These are phyloP conservation scores for Celastrina argiolus DNA, from an alignment of 2,888 invertebrate species.

Conservation along the genomic window DNA sequence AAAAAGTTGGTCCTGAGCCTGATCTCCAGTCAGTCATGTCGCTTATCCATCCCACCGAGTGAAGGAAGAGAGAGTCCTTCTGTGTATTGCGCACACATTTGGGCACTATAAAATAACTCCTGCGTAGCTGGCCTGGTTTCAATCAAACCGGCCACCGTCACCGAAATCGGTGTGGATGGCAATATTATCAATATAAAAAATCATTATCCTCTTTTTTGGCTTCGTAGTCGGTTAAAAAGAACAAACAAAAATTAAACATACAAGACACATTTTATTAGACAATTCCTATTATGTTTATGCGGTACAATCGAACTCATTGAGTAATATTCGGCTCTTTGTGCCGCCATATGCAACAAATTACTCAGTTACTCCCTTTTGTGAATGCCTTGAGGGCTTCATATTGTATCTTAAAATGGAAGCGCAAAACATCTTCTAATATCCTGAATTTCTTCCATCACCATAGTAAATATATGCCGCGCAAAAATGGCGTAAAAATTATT, in stretches of 20 bases:
- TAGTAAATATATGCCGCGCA: not conserved
- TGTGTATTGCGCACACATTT: no score
- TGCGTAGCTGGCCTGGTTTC: no score
- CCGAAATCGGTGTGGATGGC: no score
- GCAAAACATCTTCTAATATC: slow-evolving; percentile 42
- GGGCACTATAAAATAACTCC: no score
- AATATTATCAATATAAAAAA: no score
- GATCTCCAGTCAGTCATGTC: no score
- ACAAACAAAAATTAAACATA: not conserved
- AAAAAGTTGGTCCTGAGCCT: no score
- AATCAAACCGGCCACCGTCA: no score
- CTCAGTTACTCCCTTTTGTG: slow-evolving; percentile 60
- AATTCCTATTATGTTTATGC: slow-evolving; percentile 24
- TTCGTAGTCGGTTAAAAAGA: not conserved
- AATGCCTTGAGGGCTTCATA: slow-evolving; percentile 40
- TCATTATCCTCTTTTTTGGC: no score
- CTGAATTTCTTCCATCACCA: not conserved
- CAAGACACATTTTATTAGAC: not conserved
- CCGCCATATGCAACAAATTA: slow-evolving; percentile 58
- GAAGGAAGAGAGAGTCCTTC: no score
- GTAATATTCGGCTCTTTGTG: slow-evolving; percentile 53
- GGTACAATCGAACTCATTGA: slow-evolving; percentile 37
- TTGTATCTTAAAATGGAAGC: slow-evolving; percentile 45
- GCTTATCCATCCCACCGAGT: no score
- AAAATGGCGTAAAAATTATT: not conserved